Base-by-base conservation (phyloP, 2,113 vertebrate genomes). In the Halcyon malimbica region DNA sequence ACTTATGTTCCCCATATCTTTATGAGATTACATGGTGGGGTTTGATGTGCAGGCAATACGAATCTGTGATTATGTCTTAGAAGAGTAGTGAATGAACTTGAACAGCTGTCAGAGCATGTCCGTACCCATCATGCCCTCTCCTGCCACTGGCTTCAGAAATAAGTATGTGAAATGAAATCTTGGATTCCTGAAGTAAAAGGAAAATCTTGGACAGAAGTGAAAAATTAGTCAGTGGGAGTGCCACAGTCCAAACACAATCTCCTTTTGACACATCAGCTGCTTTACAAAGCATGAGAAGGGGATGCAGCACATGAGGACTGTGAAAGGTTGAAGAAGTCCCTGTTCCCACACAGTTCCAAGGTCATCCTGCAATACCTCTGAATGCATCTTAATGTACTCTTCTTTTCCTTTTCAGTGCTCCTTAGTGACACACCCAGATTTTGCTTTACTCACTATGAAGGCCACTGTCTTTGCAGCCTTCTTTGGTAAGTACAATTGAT, bases 361-460 rank as follows among this genome's bases (percentile, higher is more conserved):
- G 9, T 29, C n/a, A 35, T 13, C 50, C 50, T 78, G 26, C 0
- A 0, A 21, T 53, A 46, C 4, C 15, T 69, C 44, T 2, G 4
- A 82, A 69, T 31, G 21, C 39, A 91, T 16, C 42, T 60, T 95
- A 51, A 95, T 33, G 2, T 50, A n/a, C 3, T 77, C 24, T 65
- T 79, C 31, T 79, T 87, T 95, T 93, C 31, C n/a, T 83, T 97
- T 95, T 63, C 95, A 96, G 80, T 23, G 77, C 39, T 75, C 41
- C 75, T 63, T 85, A 91, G 50, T 21, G 78, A 96, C 64, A 50
- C 53, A 89, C 60, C 65, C 57, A 89, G 90, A 76, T 82, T 87
- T 93, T 77, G 42, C 37, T 96, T 95, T 90, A 94, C 73, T 96
- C 95, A 94, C 73, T 81, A 98, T 98, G 98, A 98, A 98, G 97